These are phyloP conservation scores for Sycobia sp. DNA, from an alignment of 1,140 invertebrate genomes.

Conservation along the genomic window DNA sequence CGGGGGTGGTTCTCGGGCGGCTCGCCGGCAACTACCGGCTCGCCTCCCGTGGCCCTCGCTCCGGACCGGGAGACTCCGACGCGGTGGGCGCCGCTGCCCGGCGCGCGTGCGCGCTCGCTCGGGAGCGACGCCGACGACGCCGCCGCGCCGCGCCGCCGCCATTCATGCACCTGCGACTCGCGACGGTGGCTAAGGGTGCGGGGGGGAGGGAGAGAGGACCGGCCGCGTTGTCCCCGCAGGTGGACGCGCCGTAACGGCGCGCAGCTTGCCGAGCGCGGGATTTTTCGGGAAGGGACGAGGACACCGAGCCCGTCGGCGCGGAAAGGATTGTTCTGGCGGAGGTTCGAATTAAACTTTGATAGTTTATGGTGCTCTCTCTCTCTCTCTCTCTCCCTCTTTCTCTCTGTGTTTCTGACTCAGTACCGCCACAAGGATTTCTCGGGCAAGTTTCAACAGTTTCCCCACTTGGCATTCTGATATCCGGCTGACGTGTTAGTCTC, in stretches of 20 bases:
- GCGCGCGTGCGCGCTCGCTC: background rate
- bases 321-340: background rate
- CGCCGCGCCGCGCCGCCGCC: conserved; percentile 37
- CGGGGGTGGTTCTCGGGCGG: conserved; percentile 31
- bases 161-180: conserved; percentile 32
- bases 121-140: background rate
- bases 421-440: no score
- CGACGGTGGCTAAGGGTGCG: no score
- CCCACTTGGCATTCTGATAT: conserved; percentile 7
- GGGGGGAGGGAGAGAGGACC: background rate
- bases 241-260: no score
- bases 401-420: no score
- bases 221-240: no score
- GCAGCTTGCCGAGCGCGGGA: no score
- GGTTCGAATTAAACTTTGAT: conserved; percentile 1
- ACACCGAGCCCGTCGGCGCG: no score
- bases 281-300: no score
- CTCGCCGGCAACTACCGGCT: conserved; percentile 43
- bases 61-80: background rate
- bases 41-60: conserved; percentile 18
- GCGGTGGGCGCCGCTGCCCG: conserved; percentile 2
- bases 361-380: background rate
- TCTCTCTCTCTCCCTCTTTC: no score
- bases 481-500: no score
- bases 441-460: conserved; percentile 3